These are phyloP conservation scores for Barbus barbus DNA, from an alignment of 2,113 vertebrate species.

Conservation along the genomic window DNA sequence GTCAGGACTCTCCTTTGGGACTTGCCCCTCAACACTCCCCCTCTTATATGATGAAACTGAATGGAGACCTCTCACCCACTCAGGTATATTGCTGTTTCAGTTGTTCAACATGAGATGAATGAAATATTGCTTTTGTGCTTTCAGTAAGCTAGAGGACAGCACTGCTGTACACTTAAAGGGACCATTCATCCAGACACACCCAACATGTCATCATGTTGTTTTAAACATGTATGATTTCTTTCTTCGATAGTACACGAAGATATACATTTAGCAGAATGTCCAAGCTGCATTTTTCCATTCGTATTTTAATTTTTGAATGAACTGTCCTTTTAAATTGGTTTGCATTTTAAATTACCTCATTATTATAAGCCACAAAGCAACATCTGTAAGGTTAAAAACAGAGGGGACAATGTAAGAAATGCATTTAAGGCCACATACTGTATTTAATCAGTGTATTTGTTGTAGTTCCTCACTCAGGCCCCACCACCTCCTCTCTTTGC, in stretches of 20 bases:
- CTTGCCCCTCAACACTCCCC: conserved; percentile 84
- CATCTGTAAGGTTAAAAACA: not conserved
- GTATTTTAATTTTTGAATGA: not conserved
- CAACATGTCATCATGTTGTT: not conserved
- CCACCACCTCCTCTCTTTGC: conserved; percentile 58
- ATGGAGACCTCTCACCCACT: conserved; percentile 68
- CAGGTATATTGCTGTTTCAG: conserved; percentile 62
- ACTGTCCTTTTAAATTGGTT: not conserved
- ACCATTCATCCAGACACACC: not conserved
- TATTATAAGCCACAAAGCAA: not conserved
- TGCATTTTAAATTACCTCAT: not conserved
- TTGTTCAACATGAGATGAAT: not conserved
- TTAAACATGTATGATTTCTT: not conserved
- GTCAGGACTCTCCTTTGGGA: conserved; percentile 89
- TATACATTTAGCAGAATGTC: not conserved
- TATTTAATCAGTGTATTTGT: conserved; percentile 45
- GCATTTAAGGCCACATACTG: not conserved
- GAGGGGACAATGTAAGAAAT: not conserved
- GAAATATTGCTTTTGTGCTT: not conserved
- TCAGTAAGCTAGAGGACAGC: conserved; percentile 4
- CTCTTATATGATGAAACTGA: conserved; percentile 60
- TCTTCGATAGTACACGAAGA: not conserved
- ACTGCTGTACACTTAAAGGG: not conserved
- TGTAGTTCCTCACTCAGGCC: conserved; percentile 80
- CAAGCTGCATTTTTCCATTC: not conserved